These are phyloP conservation scores for Gobio occitaniae DNA, from an alignment of 2,797 vertebrate species.

Conservation along the genomic window DNA sequence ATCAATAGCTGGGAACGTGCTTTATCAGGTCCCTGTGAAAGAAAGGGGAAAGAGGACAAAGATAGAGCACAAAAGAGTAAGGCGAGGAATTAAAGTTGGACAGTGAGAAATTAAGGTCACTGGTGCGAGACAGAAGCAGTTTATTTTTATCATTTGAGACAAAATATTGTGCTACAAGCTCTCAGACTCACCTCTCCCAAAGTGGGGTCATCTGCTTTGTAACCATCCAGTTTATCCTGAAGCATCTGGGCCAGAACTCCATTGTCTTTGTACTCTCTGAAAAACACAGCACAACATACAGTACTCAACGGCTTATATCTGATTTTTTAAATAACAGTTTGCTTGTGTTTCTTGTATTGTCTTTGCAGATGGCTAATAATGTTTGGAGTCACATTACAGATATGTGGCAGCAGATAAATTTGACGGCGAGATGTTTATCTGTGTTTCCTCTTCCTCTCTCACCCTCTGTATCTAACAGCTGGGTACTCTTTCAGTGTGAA, in stretches of 20 bases:
- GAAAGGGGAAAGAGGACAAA: slow-evolving; percentile 40
- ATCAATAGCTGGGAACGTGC: slow-evolving; percentile 94
- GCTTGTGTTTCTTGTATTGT: not conserved
- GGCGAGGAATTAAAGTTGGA: slow-evolving; percentile 11
- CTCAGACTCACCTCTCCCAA: slow-evolving; percentile 90
- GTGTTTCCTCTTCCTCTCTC: slow-evolving; percentile 61
- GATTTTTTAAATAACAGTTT: not conserved
- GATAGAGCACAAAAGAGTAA: slow-evolving; percentile 21
- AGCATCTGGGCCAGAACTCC: slow-evolving; percentile 93
- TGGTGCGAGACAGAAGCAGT: slow-evolving; percentile 26
- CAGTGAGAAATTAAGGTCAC: slow-evolving; percentile 35
- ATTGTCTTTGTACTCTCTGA: slow-evolving; percentile 85
- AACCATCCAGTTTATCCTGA: slow-evolving; percentile 95
- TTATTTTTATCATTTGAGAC: slow-evolving; percentile 20
- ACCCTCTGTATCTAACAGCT: slow-evolving; percentile 93
- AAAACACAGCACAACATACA: slow-evolving; percentile 6
- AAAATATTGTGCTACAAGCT: slow-evolving; percentile 34
- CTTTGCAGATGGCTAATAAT: slow-evolving; percentile 9
- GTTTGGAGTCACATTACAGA: not conserved
- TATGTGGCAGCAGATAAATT: slow-evolving; percentile 2
- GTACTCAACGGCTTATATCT: not conserved
- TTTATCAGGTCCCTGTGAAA: slow-evolving; percentile 93
- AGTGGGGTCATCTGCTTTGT: slow-evolving; percentile 95
- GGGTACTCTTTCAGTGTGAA: slow-evolving; percentile 97
- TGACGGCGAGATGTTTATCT: not conserved